Percentiles rank a stretch among this genome's conserved stretches.
Conservation (phyloP, 2,797 vertebrate species). For the Epinephelus coioides region DNA sequence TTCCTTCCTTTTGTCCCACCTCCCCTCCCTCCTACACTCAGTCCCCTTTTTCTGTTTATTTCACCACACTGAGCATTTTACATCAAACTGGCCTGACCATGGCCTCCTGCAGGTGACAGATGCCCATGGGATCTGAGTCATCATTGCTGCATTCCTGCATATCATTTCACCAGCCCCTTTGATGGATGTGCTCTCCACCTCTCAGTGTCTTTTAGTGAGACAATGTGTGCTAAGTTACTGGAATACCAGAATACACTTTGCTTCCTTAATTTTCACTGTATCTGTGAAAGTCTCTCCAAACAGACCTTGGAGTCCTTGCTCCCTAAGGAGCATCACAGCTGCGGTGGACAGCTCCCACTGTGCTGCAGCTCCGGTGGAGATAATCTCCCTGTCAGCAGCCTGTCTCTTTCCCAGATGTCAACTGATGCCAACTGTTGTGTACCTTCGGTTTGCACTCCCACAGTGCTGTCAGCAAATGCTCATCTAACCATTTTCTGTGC, state of each 20-base stretch:
- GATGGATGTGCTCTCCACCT: constrained; percentile 40
- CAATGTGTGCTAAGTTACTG: constrained; percentile 37
- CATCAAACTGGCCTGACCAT: constrained; percentile 33
- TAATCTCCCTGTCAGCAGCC: constrained; percentile 83
- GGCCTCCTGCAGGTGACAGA: constrained; percentile 53
- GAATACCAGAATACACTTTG: constrained; percentile 43
- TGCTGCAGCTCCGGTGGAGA: constrained; percentile 71
- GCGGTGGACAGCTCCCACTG: constrained; percentile 71
- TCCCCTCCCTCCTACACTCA: background rate
- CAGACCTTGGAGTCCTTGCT: constrained; percentile 62
- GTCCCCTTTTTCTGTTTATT: constrained; percentile 26
- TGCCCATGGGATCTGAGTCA: constrained; percentile 48
- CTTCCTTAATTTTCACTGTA: constrained; percentile 47
- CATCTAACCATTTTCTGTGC: constrained; percentile 46
- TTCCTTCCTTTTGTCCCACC: constrained; percentile 5
- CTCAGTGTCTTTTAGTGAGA: constrained; percentile 23
- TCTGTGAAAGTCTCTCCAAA: constrained; percentile 36
- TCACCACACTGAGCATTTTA: constrained; percentile 40
- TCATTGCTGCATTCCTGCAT: constrained; percentile 43
- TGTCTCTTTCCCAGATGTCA: constrained; percentile 77
- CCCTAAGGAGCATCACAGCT: constrained; percentile 68
- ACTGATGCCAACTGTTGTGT: constrained; percentile 73
- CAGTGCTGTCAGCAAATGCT: constrained; percentile 69
- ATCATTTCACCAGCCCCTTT: constrained; percentile 35
- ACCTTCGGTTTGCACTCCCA: constrained; percentile 63